These are phyloP conservation scores for Tetramorium alpestre DNA, from an alignment of 1,140 invertebrate species.

Conservation along the genomic window DNA sequence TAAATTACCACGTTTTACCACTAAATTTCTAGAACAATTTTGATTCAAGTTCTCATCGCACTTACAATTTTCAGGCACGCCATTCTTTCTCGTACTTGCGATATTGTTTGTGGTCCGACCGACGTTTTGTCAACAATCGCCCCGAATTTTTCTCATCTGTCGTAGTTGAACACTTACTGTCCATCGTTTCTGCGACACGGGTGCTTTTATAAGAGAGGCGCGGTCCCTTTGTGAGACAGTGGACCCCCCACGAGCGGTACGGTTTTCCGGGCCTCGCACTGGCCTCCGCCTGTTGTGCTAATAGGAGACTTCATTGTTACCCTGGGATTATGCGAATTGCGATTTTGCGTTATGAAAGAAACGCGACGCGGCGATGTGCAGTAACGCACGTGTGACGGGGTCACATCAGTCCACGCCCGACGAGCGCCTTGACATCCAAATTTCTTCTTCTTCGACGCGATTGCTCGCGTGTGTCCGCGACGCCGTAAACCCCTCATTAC, in stretches of 20 bases:
- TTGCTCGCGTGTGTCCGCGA: constrained; percentile 29
- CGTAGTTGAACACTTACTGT: constrained; percentile 55
- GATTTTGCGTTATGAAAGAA: constrained; percentile 69
- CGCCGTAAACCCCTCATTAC: constrained; percentile 35
- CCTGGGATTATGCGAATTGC: constrained; percentile 72
- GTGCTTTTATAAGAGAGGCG: constrained; percentile 76
- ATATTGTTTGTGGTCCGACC: constrained; percentile 13
- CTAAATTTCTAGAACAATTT: neutral
- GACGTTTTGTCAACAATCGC: constrained; percentile 30
- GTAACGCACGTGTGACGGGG: constrained; percentile 36
- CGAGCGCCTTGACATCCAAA: constrained; percentile 77
- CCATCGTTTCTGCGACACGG: constrained; percentile 19
- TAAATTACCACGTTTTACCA: neutral
- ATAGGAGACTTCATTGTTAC: constrained; percentile 73
- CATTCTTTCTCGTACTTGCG: constrained; percentile 69
- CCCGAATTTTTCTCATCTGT: constrained; percentile 63
- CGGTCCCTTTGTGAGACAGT: constrained; percentile 50
- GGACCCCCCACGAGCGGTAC: constrained; percentile 56
- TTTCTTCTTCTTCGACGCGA: constrained; percentile 66
- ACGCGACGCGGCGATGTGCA: constrained; percentile 21
- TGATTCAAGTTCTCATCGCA: neutral
- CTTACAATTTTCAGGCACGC: constrained; percentile 77
- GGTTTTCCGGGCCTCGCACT: constrained; percentile 66
- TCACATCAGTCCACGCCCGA: constrained; percentile 11
- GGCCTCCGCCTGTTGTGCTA: constrained; percentile 70